phyloP scores from a whole-genome alignment of 2,888 invertebrate genomes.

The Pollenia labialis region DNA sequence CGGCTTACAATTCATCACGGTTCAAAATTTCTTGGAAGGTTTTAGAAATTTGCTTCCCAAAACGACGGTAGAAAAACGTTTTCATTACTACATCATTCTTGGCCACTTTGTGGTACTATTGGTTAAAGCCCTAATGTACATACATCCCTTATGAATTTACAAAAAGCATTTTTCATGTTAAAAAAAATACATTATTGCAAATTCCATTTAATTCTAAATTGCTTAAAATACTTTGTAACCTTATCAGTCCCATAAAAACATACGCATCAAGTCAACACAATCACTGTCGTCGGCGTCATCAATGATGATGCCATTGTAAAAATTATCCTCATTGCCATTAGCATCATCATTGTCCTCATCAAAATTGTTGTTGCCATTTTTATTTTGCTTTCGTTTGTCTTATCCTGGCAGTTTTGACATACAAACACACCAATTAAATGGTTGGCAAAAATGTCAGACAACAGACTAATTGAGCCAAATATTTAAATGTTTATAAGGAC shows the following conservation, averaged over 20 bases:
- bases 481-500: constrained; percentile 1
- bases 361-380: constrained; percentile 6
- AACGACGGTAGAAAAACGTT: no score
- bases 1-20: no score
- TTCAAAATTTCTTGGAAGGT: no score
- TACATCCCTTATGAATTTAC: not conserved
- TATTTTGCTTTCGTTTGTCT: constrained; percentile 27
- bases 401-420: constrained; percentile 54
- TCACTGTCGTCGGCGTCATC: constrained; percentile 31
- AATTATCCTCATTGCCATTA: constrained; percentile 29
- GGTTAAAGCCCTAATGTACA: no score
- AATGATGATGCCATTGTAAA: not conserved
- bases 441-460: constrained; percentile 54
- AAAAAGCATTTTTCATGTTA: not conserved
- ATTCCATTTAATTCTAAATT: constrained; percentile 25
- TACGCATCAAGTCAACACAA: constrained; percentile 37
- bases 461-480: constrained; percentile 44
- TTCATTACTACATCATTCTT: no score
- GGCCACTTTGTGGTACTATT: no score
- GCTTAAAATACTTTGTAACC: constrained; percentile 32
- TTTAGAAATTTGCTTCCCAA: no score
- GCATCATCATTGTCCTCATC: constrained; percentile 12
- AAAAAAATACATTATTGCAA: not conserved
- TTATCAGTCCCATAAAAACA: constrained; percentile 49
- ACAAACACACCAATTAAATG: constrained; percentile 66